Percentiles rank a stretch among this genome's conserved stretches.
Conservation (phyloP, 1,140 invertebrate species). For the Achatina immaculata region DNA sequence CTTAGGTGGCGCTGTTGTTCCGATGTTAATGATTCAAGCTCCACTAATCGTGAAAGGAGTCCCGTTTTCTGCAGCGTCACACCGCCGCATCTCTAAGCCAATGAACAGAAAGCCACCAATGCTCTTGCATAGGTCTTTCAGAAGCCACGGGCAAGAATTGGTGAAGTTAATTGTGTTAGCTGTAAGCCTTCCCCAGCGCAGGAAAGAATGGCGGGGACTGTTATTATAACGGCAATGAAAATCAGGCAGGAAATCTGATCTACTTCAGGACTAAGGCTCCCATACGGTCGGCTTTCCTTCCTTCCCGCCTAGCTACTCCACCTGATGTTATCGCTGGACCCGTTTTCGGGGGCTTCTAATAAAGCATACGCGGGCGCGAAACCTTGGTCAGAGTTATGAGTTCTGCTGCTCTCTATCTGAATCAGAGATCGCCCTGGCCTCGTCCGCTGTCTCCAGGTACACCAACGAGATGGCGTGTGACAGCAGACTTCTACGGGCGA, state of each 20-base stretch:
- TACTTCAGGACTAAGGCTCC: background rate
- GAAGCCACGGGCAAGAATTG: background rate
- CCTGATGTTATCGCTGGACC: background rate
- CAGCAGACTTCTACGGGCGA: background rate
- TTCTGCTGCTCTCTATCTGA: background rate
- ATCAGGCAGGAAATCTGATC: background rate
- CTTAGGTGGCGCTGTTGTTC: background rate
- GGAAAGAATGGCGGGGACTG: background rate
- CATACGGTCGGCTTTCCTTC: background rate
- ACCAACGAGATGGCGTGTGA: background rate
- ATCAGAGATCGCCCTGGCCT: background rate
- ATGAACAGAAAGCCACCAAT: background rate
- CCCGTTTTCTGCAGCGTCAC: background rate
- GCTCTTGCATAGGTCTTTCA: background rate
- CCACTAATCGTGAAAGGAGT: background rate
- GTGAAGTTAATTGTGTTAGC: background rate
- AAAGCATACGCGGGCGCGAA: background rate
- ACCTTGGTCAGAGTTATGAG: background rate
- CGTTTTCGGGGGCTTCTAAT: background rate
- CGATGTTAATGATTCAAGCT: background rate
- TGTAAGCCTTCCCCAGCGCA: background rate
- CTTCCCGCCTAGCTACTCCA: background rate
- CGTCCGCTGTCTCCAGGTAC: background rate
- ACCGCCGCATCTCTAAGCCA: background rate
- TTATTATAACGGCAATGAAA: slow-evolving; percentile 17